These are phyloP conservation scores for Turritopsis dohrnii DNA, from an alignment of 30 jellyfish, hydroid and myxozoan genomes.

Conservation along the genomic window DNA sequence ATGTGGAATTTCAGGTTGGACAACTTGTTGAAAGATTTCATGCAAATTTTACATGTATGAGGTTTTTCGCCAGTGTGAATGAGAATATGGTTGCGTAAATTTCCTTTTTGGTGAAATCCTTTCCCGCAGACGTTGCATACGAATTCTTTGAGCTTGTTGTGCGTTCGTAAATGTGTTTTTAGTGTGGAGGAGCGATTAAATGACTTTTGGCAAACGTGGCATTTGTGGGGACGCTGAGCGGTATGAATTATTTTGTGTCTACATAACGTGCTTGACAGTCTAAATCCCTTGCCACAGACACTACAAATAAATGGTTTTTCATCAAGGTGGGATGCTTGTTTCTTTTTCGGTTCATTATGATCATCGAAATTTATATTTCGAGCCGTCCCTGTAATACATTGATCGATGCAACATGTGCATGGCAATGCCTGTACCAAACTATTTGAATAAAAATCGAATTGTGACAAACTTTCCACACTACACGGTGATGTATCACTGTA, in stretches of 20 bases:
- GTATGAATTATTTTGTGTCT: slow-evolving; percentile 98
- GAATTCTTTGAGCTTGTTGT: slow-evolving; percentile 81
- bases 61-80: slow-evolving; percentile 99
- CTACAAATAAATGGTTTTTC: slow-evolving; percentile 74
- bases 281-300: slow-evolving; percentile 93
- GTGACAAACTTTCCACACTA: neutral
- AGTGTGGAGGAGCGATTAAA: slow-evolving; percentile 93
- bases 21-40: slow-evolving; percentile 84
- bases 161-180: slow-evolving; percentile 91
- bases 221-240: slow-evolving; percentile 90
- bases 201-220: slow-evolving; percentile 82
- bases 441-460: neutral
- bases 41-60: slow-evolving; percentile 62
- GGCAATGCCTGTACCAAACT: neutral
- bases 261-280: slow-evolving; percentile 92
- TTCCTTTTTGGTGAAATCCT: slow-evolving; percentile 99
- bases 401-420: neutral
- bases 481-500: neutral
- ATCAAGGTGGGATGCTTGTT: neutral
- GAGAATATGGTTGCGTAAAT: slow-evolving; percentile 79
- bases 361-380: neutral
- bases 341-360: neutral
- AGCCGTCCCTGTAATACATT: neutral
- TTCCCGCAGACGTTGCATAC: slow-evolving; percentile 87
- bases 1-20: slow-evolving; percentile 87